Evolutionary conservation across 2,113 vertebrate genomes (phyloP), one percentile per base, ranked within the genome.

Genomic region (Psittacara wagleri): DNA sequence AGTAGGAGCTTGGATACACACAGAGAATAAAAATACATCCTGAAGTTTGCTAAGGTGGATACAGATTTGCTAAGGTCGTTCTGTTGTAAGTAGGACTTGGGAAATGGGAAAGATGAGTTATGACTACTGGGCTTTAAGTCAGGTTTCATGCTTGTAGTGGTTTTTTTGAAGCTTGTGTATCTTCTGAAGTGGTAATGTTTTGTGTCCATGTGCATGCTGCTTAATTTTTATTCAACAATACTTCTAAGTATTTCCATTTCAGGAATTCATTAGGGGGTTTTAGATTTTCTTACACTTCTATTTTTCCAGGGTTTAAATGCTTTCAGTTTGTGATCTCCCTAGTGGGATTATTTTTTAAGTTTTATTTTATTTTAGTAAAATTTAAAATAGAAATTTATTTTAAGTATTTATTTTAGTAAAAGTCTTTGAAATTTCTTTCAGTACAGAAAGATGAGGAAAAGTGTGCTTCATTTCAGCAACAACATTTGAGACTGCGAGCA

Each of bases 91-190:
- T 6, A 68, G 25, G 22, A 62, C 12, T 2, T 80, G 63, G 72
- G 59, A 84, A 94, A 80, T 62, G 41, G 91, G 79, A 76, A 85
- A 73, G 19, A 62, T 69, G 57, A 76, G 57, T 75, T 95, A 51
- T 7, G 29, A 49, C 44, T 9, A 6, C 68, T n/a, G 13, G 27
- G 11, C 44, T 87, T 66, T 41, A 62, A 75, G n/a, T 79, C 39
- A 82, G 16, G 17, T 23, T 86, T 88, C 1, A 1, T 57, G 49
- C 14, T 39, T 1, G 0, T 43, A 48, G 51, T 59, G 44, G 6
- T 3, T 23, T 67, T 85, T 73, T 54, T 79, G 2, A 91, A 91
- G 25, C 10, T 93, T 55, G 15, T 79, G 0, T 80, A 2, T 70
- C 59, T 62, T 44, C 41, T 59, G 55, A 91, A 79, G n/a, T 44